Percentiles rank a stretch among this genome's conserved stretches.
phyloP scores from a whole-genome alignment of 2,113 vertebrate species.

The Salvelinus alpinus region DNA sequence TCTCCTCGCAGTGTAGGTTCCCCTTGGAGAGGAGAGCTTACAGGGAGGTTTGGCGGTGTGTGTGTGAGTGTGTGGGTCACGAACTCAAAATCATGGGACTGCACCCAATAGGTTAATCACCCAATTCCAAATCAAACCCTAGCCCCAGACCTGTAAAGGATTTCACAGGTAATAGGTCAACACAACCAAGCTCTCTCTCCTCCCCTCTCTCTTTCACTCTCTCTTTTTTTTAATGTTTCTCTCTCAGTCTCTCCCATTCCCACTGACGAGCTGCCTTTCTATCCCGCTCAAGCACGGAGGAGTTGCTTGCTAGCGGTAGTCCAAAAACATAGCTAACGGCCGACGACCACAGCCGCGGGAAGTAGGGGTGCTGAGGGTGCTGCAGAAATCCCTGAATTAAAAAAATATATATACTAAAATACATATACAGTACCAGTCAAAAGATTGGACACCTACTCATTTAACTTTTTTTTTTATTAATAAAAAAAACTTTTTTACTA shows the following conservation, averaged over 20 bases:
- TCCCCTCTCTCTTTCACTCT: background rate
- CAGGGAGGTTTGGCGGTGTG: background rate
- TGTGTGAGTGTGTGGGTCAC: background rate
- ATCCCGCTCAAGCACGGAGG: background rate
- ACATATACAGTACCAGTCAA: too few species aligned
- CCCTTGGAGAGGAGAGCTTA: slow-evolving; percentile 3
- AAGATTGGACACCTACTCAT: too few species aligned
- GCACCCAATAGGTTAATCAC: background rate
- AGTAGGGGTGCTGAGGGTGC: too few species aligned
- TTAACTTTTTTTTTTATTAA: too few species aligned
- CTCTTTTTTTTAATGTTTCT: background rate
- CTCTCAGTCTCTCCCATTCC: slow-evolving; percentile 8
- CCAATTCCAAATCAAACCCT: background rate
- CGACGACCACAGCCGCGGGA: background rate
- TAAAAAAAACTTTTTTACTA: too few species aligned
- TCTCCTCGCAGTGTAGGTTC: slow-evolving; percentile 25
- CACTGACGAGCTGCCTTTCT: background rate
- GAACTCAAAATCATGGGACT: background rate
- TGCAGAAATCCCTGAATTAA: too few species aligned
- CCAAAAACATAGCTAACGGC: slow-evolving; percentile 29
- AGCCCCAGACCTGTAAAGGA: background rate
- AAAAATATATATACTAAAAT: too few species aligned
- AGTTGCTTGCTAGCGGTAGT: background rate
- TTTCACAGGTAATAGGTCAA: background rate
- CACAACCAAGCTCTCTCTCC: background rate